Base-by-base conservation (phyloP, 2,797 vertebrate species). In the Crocodylus rhombifer region DNA sequence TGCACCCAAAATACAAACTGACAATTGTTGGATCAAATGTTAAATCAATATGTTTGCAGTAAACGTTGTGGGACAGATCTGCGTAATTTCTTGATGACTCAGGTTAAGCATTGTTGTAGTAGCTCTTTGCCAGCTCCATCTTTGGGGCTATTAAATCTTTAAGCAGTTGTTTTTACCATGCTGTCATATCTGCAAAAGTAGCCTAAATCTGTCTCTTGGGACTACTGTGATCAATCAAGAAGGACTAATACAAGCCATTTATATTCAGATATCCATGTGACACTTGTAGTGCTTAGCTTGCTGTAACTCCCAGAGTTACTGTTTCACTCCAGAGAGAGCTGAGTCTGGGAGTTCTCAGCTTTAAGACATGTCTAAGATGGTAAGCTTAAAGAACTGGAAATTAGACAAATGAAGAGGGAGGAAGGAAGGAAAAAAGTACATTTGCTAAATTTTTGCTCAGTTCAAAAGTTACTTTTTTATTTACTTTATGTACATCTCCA, bases 381-480 rank as follows among this genome's bases (percentile, higher is more conserved):
- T 64, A 28, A 28, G 8, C 26, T 7, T 76, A 85, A 4, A 86
- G 10, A 91, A 85, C 28, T n/a, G 15, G 28, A 64, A 64, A 64
- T 64, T 64, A 64, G 42, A 88, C 83, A 85, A 56, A 51, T 79
- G 4, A 74, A 81, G 88, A 81, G 3, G 51, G 63, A 75, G 87
- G 78, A 62, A 21, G 56, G 73, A 88, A 86, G 28, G 71, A 9
- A 86, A 75, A 73, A 77, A 4, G 57, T 75, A 13, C 36, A 3
- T 20, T 82, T 65, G 18, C 25, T 36, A 5, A 0, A 30, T 17
- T 82, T 61, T 88, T 92, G 10, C 17, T 13, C 74, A 82, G 11
- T 85, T 92, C 51, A 81, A 25, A 87, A 87, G 21, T 30, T 61
- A 91, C 90, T 8, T 87, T 90, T 89, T 23, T 86, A 4, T 87